phyloP scores from a whole-genome alignment of 53 echinoderm and acorn worm species.

The Crossaster papposus region DNA sequence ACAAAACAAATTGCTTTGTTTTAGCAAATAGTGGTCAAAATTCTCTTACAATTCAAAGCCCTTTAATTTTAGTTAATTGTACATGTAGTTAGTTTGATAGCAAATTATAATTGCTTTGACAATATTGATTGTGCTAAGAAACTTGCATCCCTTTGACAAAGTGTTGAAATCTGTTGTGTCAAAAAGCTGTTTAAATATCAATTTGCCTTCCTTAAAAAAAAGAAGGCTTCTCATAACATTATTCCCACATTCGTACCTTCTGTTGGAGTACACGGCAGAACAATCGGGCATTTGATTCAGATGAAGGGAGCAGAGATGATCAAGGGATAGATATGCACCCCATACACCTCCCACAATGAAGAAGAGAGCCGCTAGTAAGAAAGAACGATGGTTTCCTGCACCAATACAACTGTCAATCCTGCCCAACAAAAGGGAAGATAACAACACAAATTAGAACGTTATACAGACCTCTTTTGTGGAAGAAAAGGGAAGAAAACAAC shows the following conservation, averaged over 20 bases:
- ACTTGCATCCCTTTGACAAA: not conserved
- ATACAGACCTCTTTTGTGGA: too few species aligned
- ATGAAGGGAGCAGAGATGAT: constrained; percentile 25
- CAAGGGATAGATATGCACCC: constrained; percentile 68
- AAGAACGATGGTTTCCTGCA: constrained; percentile 83
- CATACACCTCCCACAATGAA: constrained; percentile 74
- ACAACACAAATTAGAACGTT: not conserved
- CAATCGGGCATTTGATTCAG: constrained; percentile 30
- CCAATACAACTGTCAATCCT: constrained; percentile 97
- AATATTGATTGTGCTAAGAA: not conserved
- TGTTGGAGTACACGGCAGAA: constrained; percentile 19
- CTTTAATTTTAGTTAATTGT: too few species aligned
- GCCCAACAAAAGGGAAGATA: not conserved
- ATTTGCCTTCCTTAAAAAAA: too few species aligned
- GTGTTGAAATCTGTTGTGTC: not conserved
- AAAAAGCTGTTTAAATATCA: too few species aligned
- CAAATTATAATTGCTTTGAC: not conserved
- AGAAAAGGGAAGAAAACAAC: not conserved
- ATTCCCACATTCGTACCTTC: constrained; percentile 13
- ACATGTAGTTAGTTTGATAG: too few species aligned
- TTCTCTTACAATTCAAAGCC: too few species aligned
- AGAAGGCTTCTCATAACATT: not conserved
- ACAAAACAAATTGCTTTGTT: too few species aligned
- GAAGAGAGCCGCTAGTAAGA: constrained; percentile 73
- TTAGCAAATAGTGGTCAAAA: too few species aligned